These are phyloP conservation scores for Sylvilagus bachmani DNA, from an alignment of 2,113 vertebrate genomes.

Conservation along the genomic window DNA sequence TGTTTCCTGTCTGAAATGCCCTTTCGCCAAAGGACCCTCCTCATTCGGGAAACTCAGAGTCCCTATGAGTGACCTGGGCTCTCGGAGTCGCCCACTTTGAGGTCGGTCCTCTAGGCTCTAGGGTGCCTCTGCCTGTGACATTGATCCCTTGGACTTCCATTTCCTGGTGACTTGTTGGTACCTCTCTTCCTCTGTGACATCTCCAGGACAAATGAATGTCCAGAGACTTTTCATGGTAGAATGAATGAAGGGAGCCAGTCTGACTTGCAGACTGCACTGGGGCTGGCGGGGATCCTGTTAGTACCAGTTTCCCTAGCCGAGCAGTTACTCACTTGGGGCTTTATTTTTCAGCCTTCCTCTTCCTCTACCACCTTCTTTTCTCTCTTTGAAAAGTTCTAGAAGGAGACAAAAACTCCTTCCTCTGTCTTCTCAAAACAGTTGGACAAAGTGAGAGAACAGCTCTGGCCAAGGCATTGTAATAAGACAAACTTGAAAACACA, in stretches of 20 bases:
- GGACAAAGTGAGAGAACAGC: conserved; percentile 26
- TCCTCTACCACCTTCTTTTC: background rate
- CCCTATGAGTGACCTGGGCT: background rate
- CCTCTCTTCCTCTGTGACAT: background rate
- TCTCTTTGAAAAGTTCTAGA: conserved; percentile 51
- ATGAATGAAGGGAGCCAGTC: background rate
- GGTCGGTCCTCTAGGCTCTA: background rate
- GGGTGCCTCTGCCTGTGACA: background rate
- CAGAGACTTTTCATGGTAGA: background rate
- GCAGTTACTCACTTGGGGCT: background rate
- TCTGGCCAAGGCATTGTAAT: conserved; percentile 58
- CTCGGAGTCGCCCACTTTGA: background rate
- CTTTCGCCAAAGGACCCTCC: background rate
- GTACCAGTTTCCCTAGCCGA: background rate
- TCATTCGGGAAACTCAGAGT: background rate
- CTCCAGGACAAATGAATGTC: background rate
- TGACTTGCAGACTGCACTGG: background rate
- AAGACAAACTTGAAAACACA: conserved; percentile 76
- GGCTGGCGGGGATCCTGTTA: background rate
- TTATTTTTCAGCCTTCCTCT: background rate
- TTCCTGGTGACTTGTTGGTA: background rate
- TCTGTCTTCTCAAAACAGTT: conserved; percentile 45
- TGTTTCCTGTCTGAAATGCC: background rate
- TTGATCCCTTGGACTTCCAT: background rate
- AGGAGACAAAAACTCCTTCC: conserved; percentile 49